Percentiles rank a stretch among this genome's conserved stretches.
These are phyloP conservation scores for Tanypteryx hageni DNA, from an alignment of 2,888 invertebrate genomes.

Conservation along the genomic window DNA sequence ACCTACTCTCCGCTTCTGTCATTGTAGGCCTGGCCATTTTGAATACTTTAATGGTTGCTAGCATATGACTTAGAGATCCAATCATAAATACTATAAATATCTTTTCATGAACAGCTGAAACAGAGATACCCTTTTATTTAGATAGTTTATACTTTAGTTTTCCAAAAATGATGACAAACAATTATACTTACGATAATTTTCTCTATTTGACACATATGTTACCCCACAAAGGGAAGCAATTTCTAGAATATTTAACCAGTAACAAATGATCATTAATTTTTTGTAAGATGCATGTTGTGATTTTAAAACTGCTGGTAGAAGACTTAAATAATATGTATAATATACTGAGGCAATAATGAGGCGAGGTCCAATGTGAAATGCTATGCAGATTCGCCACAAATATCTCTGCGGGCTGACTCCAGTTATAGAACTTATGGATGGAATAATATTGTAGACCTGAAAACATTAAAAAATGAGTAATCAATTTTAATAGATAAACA, in stretches of 20 bases:
- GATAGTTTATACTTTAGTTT: not conserved
- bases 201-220: slow-evolving; percentile 94
- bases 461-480: slow-evolving; percentile 69
- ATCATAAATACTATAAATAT: slow-evolving; percentile 95
- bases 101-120: slow-evolving; percentile 92
- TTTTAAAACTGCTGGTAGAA: slow-evolving; percentile 79
- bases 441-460: slow-evolving; percentile 95
- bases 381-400: slow-evolving; percentile 94
- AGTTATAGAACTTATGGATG: slow-evolving; percentile 96
- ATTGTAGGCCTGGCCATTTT: slow-evolving; percentile 73
- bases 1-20: slow-evolving; percentile 73
- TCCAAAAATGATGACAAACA: not conserved
- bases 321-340: slow-evolving; percentile 87
- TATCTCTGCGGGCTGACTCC: slow-evolving; percentile 95
- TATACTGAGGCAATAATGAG: slow-evolving; percentile 92
- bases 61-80: slow-evolving; percentile 89
- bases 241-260: slow-evolving; percentile 91
- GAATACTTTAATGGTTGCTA: slow-evolving; percentile 82
- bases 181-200: slow-evolving; percentile 92
- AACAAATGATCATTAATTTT: slow-evolving; percentile 83
- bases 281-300: slow-evolving; percentile 73
- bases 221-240: slow-evolving; percentile 92
- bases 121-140: slow-evolving; percentile 53
- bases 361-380: slow-evolving; percentile 93
- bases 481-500: not conserved